These are phyloP conservation scores for Holcopasites calliopsidis DNA, from an alignment of 1,140 invertebrate species.

Conservation along the genomic window DNA sequence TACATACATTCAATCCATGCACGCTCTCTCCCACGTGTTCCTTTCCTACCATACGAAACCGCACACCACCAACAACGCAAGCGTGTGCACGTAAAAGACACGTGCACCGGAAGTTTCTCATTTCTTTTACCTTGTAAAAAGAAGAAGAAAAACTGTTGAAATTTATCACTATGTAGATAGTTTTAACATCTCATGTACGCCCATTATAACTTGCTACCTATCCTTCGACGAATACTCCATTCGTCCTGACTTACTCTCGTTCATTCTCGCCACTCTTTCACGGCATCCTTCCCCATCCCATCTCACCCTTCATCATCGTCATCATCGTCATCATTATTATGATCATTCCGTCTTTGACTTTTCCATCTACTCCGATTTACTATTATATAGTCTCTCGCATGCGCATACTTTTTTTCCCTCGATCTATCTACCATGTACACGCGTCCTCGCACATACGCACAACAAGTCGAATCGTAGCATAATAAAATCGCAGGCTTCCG, in stretches of 20 bases:
- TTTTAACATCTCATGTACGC: conserved; percentile 19
- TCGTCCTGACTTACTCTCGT: not conserved
- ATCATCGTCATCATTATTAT: too few relatives aligned
- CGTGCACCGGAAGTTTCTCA: conserved; percentile 11
- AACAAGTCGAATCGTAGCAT: conserved; percentile 53
- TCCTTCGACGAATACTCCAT: conserved; percentile 2
- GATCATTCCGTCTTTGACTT: too few relatives aligned
- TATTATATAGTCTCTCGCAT: not conserved
- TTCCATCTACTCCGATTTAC: not conserved
- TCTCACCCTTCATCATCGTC: not conserved
- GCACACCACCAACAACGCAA: conserved; percentile 22
- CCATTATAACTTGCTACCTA: not conserved
- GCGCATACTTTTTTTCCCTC: not conserved
- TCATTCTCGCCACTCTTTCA: not conserved
- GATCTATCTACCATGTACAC: conserved; percentile 38
- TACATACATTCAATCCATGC: too few relatives aligned
- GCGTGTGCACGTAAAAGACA: conserved; percentile 8
- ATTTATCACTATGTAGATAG: conserved; percentile 16
- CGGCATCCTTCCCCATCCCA: not conserved
- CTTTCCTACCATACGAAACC: not conserved
- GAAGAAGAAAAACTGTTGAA: conserved; percentile 8
- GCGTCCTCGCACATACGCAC: conserved; percentile 38
- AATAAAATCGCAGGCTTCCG: conserved; percentile 60
- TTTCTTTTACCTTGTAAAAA: conserved; percentile 22
- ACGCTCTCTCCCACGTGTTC: too few relatives aligned